These are phyloP conservation scores for Bombylius discolor DNA, from an alignment of 2,888 invertebrate genomes.

Conservation along the genomic window DNA sequence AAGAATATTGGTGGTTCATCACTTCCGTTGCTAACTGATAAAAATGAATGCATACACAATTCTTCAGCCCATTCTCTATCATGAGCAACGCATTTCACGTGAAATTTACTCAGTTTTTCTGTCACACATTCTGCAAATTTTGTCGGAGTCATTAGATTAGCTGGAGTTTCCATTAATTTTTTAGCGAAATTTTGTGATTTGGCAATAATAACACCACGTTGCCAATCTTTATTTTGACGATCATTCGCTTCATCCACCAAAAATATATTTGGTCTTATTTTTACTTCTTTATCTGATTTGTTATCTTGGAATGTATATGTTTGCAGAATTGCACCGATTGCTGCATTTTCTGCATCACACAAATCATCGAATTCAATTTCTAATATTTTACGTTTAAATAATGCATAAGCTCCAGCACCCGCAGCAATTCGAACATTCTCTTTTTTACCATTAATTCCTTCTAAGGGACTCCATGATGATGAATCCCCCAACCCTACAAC, in stretches of 20 bases:
- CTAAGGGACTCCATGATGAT: slow-evolving; percentile 47
- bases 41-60: slow-evolving; percentile 63
- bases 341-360: slow-evolving; percentile 57
- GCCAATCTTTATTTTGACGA: slow-evolving; percentile 49
- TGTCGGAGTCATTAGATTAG: slow-evolving; percentile 61
- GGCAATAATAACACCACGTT: slow-evolving; percentile 50
- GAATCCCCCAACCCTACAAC: slow-evolving; percentile 54
- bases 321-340: slow-evolving; percentile 53
- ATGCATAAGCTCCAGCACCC: slow-evolving; percentile 39
- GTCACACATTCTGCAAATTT: slow-evolving; percentile 52
- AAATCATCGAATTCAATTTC: slow-evolving; percentile 54
- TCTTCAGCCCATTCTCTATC: slow-evolving; percentile 59
- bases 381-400: slow-evolving; percentile 39
- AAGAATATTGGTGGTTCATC: slow-evolving; percentile 60
- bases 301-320: slow-evolving; percentile 46
- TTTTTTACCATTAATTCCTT: slow-evolving; percentile 52
- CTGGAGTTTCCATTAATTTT: slow-evolving; percentile 58
- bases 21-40: slow-evolving; percentile 58
- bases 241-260: slow-evolving; percentile 35
- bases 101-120: slow-evolving; percentile 12
- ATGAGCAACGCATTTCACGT: slow-evolving; percentile 38
- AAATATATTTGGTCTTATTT: slow-evolving; percentile 4
- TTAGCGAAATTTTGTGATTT: slow-evolving; percentile 63
- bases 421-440: slow-evolving; percentile 56
- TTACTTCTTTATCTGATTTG: slow-evolving; percentile 10